These are phyloP conservation scores for Neopelma chrysocephalum DNA, from an alignment of 2,797 vertebrate genomes.

Conservation along the genomic window DNA sequence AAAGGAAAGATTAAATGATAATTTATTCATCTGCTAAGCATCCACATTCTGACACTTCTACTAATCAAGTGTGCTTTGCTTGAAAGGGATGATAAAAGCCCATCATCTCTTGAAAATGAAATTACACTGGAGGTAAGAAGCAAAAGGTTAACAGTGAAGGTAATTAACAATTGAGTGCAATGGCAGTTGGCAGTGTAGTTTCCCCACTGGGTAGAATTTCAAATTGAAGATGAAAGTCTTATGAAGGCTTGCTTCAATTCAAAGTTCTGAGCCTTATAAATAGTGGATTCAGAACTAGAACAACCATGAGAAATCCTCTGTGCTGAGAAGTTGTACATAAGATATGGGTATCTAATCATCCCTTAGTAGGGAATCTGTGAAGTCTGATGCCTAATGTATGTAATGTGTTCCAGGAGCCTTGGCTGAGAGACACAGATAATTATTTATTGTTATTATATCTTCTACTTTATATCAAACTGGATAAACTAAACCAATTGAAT, in stretches of 20 bases:
- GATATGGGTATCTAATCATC: not conserved
- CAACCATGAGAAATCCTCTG: not conserved
- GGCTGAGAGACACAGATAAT: not conserved
- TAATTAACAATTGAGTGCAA: not conserved
- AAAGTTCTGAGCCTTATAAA: not conserved
- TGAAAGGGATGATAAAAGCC: not conserved
- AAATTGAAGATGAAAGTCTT: not conserved
- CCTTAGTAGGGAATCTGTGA: not conserved
- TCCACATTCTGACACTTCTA: not conserved
- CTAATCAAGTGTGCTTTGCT: conserved; percentile 1
- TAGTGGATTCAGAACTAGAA: not conserved
- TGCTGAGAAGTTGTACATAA: not conserved
- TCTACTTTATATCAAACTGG: not conserved
- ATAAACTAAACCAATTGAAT: not conserved
- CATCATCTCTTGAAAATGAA: conserved; percentile 20
- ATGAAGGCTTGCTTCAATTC: not conserved
- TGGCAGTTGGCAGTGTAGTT: not conserved
- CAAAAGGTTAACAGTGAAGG: not conserved
- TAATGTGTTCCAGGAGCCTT: not conserved
- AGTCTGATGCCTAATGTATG: not conserved
- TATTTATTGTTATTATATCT: not conserved
- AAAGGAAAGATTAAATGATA: not conserved
- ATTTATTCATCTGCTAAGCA: conserved; percentile 22
- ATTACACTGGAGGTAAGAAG: not conserved
- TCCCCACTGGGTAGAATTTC: not conserved